phyloP scores from a whole-genome alignment of 2,797 vertebrate species.

The Channallabes apus region DNA sequence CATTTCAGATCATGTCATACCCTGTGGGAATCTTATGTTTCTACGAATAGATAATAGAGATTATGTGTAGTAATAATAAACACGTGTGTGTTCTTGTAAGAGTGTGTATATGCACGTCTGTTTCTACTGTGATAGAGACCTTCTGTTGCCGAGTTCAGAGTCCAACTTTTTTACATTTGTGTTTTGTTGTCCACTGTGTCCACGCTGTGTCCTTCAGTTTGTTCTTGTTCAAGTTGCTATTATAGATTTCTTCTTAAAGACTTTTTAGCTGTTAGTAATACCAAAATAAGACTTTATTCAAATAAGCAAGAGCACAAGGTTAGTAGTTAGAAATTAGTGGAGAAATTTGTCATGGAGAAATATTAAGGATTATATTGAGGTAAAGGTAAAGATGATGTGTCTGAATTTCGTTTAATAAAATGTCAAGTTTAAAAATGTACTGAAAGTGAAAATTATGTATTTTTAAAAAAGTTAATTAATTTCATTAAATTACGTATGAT shows the following conservation, averaged over 20 bases:
- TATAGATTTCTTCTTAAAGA: background rate
- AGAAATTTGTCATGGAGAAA: background rate
- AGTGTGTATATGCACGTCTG: slow-evolving; percentile 13
- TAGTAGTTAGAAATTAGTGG: background rate
- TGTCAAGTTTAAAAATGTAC: background rate
- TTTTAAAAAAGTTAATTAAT: too few relatives aligned
- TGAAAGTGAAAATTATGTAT: background rate
- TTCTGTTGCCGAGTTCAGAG: background rate
- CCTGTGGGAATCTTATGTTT: background rate
- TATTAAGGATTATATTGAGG: background rate
- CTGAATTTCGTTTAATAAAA: background rate
- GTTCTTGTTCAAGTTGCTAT: background rate
- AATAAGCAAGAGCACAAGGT: background rate
- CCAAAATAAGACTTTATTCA: background rate
- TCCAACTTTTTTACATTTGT: slow-evolving; percentile 17
- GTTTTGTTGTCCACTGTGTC: slow-evolving; percentile 5
- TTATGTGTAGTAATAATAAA: slow-evolving; percentile 30
- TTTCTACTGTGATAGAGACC: slow-evolving; percentile 19
- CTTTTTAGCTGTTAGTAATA: background rate
- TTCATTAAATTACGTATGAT: too few relatives aligned
- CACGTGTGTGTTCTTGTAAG: slow-evolving; percentile 16
- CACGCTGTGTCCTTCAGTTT: background rate
- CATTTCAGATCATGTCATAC: background rate
- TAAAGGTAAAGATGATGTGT: background rate
- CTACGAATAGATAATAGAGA: slow-evolving; percentile 24